A percentile compares a stretch with the other conserved stretches of the same genome.
Evolutionary conservation across 64 coral and sea anemone species (phyloP).

Genomic region (Montipora foliosa): DNA sequence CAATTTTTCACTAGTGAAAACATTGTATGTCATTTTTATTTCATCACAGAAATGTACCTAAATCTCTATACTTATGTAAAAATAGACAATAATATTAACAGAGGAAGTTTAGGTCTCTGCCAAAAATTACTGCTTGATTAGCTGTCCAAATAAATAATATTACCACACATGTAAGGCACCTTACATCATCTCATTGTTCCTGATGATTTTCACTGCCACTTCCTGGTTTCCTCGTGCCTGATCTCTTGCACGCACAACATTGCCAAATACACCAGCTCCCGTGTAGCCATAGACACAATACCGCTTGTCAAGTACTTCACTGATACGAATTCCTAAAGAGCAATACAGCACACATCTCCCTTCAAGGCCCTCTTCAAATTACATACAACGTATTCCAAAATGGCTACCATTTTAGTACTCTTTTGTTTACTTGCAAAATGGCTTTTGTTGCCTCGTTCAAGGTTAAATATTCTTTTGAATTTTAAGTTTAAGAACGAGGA

Average conservation of each 20-base stretch:
- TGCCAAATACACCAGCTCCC: slow-evolving; percentile 96
- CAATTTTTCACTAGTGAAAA: no score
- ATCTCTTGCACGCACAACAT: slow-evolving; percentile 95
- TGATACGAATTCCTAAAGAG: slow-evolving; percentile 87
- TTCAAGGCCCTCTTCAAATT: neutral
- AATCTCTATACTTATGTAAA: no score
- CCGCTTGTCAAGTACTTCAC: slow-evolving; percentile 97
- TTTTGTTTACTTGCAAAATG: no score
- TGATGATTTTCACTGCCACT: slow-evolving; percentile 95
- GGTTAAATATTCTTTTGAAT: no score
- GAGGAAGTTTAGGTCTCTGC: no score
- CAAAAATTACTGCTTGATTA: no score
- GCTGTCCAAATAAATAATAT: no score
- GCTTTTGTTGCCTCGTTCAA: no score
- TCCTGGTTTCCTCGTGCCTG: slow-evolving; percentile 92
- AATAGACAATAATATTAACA: no score
- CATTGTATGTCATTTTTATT: no score
- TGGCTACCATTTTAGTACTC: neutral
- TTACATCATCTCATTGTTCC: slow-evolving; percentile 99
- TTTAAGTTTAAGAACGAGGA: no score
- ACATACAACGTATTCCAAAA: neutral
- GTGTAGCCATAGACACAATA: slow-evolving; percentile 97
- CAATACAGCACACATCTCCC: neutral
- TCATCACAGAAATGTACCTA: no score
- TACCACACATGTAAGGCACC: neutral